phyloP scores from a whole-genome alignment of 2,113 vertebrate genomes.

The Ptilorrhoa leucosticta region DNA sequence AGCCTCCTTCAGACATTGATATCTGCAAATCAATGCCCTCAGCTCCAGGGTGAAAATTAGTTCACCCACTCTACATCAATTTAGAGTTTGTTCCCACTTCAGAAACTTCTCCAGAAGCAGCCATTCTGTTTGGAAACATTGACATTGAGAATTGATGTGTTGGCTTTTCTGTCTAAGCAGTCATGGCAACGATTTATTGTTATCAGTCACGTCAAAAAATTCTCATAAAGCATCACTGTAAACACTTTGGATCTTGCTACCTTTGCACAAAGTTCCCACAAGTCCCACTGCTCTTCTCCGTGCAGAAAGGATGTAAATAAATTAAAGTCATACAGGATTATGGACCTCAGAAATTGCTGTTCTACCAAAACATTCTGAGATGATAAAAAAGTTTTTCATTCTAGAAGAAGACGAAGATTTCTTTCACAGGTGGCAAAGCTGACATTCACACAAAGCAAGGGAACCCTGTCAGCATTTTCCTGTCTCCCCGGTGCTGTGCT shows the following conservation, averaged over 20 bases:
- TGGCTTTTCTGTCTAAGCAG: not conserved
- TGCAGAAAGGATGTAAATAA: not conserved
- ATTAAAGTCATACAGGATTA: not conserved
- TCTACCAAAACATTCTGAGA: not conserved
- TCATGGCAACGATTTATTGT: not conserved
- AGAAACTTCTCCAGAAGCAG: not conserved
- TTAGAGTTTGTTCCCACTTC: not conserved
- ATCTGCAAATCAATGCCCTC: slow-evolving; percentile 15
- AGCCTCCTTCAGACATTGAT: not conserved
- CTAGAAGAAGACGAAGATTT: not conserved
- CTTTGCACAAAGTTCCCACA: not conserved
- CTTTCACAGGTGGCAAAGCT: not conserved
- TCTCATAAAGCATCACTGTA: not conserved
- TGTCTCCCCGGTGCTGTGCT: not conserved
- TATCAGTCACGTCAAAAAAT: not conserved
- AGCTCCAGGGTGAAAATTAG: not conserved
- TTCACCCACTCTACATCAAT: not conserved
- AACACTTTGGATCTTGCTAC: not conserved
- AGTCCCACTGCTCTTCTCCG: not conserved
- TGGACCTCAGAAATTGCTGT: not conserved
- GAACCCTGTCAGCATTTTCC: not conserved
- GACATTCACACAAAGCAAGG: not conserved
- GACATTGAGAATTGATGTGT: not conserved
- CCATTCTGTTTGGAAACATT: not conserved
- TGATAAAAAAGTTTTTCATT: not conserved